These are phyloP conservation scores for Archaeoteleia sp. DNA, from an alignment of 2,888 invertebrate species.

Conservation along the genomic window DNA sequence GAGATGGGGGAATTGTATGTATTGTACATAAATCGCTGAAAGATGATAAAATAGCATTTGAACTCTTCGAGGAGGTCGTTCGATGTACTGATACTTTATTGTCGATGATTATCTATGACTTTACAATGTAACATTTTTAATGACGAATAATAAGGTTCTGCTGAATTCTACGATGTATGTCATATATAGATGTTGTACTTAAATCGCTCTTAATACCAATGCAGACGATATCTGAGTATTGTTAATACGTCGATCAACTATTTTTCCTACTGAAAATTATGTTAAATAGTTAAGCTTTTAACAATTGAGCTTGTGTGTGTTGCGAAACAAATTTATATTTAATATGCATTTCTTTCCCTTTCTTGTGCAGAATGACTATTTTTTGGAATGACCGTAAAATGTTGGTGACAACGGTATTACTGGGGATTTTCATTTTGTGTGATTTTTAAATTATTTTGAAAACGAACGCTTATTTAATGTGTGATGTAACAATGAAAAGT, in stretches of 20 bases:
- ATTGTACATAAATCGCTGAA: slow-evolving; percentile 66
- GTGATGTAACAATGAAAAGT: too few species aligned
- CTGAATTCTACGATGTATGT: slow-evolving; percentile 12
- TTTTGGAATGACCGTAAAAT: too few species aligned
- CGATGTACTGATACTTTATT: slow-evolving; percentile 10
- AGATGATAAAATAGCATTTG: slow-evolving; percentile 51
- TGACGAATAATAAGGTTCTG: slow-evolving; percentile 1
- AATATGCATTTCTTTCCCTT: neutral
- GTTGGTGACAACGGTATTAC: too few species aligned
- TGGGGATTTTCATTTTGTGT: too few species aligned
- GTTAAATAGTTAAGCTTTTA: neutral
- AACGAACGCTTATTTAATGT: too few species aligned
- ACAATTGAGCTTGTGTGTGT: neutral
- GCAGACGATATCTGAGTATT: slow-evolving; percentile 26
- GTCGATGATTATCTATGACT: neutral
- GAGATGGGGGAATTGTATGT: slow-evolving; percentile 56
- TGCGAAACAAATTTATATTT: too few species aligned
- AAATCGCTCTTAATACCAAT: slow-evolving; percentile 20
- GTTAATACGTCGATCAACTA: slow-evolving; percentile 19
- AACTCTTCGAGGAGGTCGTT: slow-evolving; percentile 10
- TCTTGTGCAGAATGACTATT: neutral
- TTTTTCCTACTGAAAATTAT: slow-evolving; percentile 29
- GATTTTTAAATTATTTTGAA: too few species aligned
- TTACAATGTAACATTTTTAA: slow-evolving; percentile 15
- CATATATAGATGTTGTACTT: slow-evolving; percentile 42